These are phyloP conservation scores for Cichladusa arquata DNA, from an alignment of 2,113 vertebrate genomes.

Conservation along the genomic window DNA sequence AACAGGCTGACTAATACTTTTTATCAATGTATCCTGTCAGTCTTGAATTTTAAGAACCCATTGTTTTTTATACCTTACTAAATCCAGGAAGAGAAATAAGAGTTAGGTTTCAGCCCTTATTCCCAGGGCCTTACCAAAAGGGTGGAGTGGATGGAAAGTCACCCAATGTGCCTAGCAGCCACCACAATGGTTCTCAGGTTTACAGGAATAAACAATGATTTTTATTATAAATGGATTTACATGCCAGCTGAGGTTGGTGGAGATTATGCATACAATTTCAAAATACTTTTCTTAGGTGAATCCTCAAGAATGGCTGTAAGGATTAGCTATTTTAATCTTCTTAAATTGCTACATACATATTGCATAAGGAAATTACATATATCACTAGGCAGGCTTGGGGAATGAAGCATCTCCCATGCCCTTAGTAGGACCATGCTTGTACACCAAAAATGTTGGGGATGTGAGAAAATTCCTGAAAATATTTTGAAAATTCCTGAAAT, in stretches of 20 bases:
- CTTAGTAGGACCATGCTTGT: not conserved
- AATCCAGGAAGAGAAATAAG: not conserved
- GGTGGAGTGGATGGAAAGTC: fast-evolving
- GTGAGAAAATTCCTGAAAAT: not conserved
- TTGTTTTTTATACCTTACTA: not conserved
- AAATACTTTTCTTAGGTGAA: not conserved
- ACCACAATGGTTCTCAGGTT: not conserved
- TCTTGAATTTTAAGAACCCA: not conserved
- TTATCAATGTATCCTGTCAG: not conserved
- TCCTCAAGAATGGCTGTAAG: not conserved
- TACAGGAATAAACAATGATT: not conserved
- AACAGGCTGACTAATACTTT: not conserved
- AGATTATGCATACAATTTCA: not conserved
- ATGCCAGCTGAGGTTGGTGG: not conserved
- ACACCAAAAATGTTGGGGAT: not conserved
- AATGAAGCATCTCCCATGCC: not conserved
- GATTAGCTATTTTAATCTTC: not conserved
- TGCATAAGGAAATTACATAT: not conserved
- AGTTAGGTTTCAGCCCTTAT: not conserved
- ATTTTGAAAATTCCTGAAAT: not conserved
- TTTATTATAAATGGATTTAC: not conserved
- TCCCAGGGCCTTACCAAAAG: not conserved
- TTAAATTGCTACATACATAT: not conserved
- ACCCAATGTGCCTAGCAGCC: not conserved
- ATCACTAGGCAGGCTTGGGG: not conserved